Evolutionary conservation across 2,888 invertebrate species (phyloP).

Genomic region (Pasiphila rectangulata): DNA sequence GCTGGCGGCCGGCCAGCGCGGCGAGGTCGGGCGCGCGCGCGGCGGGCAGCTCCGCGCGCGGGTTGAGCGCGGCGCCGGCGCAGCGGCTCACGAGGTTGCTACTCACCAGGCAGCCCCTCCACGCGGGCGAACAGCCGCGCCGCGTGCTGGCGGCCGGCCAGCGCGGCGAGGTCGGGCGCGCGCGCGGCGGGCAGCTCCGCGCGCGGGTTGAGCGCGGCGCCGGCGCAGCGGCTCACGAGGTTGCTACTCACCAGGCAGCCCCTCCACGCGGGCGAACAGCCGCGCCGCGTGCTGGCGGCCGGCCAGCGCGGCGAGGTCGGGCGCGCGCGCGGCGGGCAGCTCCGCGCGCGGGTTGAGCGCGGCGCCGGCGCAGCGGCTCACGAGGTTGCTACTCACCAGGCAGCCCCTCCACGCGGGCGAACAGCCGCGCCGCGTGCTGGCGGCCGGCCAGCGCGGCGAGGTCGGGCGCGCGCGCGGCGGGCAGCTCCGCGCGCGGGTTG

Average conservation of each 20-base stretch:
- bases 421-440: slow-evolving; percentile 53
- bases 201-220: background rate
- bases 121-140: slow-evolving; percentile 61
- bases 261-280: slow-evolving; percentile 56
- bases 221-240: too few relatives aligned
- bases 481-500: slow-evolving; percentile 86
- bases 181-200: slow-evolving; percentile 39
- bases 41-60: slow-evolving; percentile 10
- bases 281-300: too few relatives aligned
- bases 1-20: too few relatives aligned
- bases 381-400: slow-evolving; percentile 9
- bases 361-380: too few relatives aligned
- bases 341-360: background rate
- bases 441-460: slow-evolving; percentile 50
- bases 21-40: slow-evolving; percentile 69
- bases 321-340: slow-evolving; percentile 41
- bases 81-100: too few relatives aligned
- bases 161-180: slow-evolving; percentile 69
- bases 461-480: slow-evolving; percentile 55
- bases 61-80: background rate
- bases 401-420: slow-evolving; percentile 38
- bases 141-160: too few relatives aligned
- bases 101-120: slow-evolving; percentile 11
- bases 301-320: slow-evolving; percentile 75
- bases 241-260: slow-evolving; percentile 16